Evolutionary conservation across 1,140 invertebrate species (phyloP).

Genomic region (Solenopsis invicta): DNA sequence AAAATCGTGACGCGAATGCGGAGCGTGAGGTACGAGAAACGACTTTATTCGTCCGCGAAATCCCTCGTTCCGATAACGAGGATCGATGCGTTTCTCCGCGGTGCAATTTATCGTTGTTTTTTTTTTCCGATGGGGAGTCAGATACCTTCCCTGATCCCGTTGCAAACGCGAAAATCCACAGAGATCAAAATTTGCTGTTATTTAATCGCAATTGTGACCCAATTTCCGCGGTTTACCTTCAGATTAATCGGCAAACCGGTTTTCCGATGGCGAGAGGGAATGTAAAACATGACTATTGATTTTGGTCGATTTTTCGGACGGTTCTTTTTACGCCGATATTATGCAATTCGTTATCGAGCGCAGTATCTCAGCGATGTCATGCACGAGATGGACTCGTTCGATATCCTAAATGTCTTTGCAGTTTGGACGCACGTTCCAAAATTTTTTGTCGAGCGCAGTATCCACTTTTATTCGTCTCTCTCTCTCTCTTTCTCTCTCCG

Average conservation of each 20-base stretch:
- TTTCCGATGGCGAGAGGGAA: too few relatives aligned
- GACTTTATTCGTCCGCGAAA: conserved; percentile 14
- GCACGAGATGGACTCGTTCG: neutral
- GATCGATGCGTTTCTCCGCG: conserved; percentile 15
- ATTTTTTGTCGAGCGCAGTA: too few relatives aligned
- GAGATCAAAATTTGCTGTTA: neutral
- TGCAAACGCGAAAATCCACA: neutral
- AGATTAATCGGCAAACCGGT: neutral
- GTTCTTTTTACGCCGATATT: neutral
- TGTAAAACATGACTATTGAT: neutral
- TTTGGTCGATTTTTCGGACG: neutral
- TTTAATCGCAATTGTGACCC: neutral
- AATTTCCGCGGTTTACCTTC: neutral
- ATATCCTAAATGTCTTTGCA: neutral
- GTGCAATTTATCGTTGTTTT: conserved; percentile 18
- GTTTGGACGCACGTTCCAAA: neutral
- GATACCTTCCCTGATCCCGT: neutral
- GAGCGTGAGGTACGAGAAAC: neutral
- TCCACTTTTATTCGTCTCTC: too few relatives aligned
- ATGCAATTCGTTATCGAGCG: neutral
- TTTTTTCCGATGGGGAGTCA: neutral
- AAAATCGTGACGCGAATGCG: conserved; percentile 28
- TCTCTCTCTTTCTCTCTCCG: neutral
- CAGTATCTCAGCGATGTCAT: neutral
- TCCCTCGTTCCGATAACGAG: neutral